Percentiles rank a stretch among this genome's conserved stretches.
These are phyloP conservation scores for Spongilla lacustris DNA, from an alignment of 37 sponge, comb jelly and placozoan species.

Conservation along the genomic window DNA sequence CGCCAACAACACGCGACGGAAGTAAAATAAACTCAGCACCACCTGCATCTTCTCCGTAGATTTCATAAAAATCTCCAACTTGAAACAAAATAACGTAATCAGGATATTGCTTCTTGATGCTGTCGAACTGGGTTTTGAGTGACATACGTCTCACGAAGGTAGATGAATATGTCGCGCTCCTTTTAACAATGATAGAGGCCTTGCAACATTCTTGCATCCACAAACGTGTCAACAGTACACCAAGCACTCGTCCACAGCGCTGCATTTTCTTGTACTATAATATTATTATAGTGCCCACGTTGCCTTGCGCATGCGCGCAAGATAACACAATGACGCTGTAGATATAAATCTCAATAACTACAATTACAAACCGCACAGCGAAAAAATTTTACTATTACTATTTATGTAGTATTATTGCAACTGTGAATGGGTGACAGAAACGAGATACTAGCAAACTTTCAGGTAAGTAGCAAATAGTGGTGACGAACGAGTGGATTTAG, in stretches of 20 bases:
- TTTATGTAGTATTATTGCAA: not conserved
- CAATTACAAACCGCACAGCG: not conserved
- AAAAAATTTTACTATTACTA: too few species aligned
- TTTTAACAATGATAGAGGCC: not conserved
- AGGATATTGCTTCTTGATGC: conserved; percentile 68
- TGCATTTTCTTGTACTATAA: not conserved
- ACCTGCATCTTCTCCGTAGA: conserved; percentile 84
- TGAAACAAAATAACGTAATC: conserved; percentile 84
- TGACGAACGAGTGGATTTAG: too few species aligned
- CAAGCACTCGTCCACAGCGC: not conserved
- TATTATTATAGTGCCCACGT: not conserved
- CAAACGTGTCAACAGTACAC: not conserved
- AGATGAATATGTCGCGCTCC: not conserved
- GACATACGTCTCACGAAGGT: not conserved
- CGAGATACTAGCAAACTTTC: conserved; percentile 64
- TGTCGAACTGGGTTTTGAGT: conserved; percentile 64
- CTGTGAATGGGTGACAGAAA: conserved; percentile 49
- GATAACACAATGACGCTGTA: not conserved
- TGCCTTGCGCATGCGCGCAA: conserved; percentile 25
- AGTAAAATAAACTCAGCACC: not conserved
- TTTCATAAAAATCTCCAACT: conserved; percentile 91
- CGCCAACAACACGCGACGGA: too few species aligned
- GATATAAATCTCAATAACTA: not conserved
- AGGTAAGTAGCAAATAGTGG: conserved; percentile 41
- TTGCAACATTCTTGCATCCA: not conserved